Percentiles rank a stretch among this genome's conserved stretches.
Evolutionary conservation across 2,113 vertebrate species (phyloP).

Genomic region (Leiothrix lutea): DNA sequence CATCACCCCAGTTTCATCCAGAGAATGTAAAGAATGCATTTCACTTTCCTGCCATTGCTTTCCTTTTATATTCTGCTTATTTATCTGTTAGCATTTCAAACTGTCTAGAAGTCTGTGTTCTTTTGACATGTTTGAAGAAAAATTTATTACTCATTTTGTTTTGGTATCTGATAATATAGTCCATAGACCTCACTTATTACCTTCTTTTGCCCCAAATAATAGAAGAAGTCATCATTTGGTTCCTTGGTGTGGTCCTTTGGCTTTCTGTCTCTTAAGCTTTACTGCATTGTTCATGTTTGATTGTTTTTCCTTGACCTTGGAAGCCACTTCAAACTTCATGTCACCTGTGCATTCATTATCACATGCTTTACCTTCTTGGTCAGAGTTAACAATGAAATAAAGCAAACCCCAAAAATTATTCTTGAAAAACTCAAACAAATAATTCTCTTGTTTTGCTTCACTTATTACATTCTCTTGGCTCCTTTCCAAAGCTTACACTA

Average conservation of each 20-base stretch:
- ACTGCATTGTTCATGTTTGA: neutral
- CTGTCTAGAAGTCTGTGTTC: neutral
- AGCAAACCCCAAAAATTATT: neutral
- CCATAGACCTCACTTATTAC: neutral
- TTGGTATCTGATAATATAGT: neutral
- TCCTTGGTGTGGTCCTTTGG: neutral
- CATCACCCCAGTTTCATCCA: neutral
- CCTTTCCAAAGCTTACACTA: neutral
- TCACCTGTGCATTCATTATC: neutral
- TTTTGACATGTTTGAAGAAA: neutral
- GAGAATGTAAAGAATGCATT: neutral
- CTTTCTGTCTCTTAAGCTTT: neutral
- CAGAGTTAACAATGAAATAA: neutral
- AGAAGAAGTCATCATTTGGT: neutral
- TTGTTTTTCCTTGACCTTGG: neutral
- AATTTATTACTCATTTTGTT: neutral
- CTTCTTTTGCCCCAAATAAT: neutral
- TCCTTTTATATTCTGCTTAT: neutral
- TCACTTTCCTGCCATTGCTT: neutral
- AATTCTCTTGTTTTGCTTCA: neutral
- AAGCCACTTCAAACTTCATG: neutral
- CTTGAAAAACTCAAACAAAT: neutral
- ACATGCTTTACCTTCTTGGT: neutral
- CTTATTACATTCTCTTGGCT: neutral
- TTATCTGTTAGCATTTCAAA: neutral